Evolutionary conservation across 2,888 invertebrate species (phyloP), one percentile per base, ranked within the genome.

Genomic region (Phyllotreta cruciferae): DNA sequence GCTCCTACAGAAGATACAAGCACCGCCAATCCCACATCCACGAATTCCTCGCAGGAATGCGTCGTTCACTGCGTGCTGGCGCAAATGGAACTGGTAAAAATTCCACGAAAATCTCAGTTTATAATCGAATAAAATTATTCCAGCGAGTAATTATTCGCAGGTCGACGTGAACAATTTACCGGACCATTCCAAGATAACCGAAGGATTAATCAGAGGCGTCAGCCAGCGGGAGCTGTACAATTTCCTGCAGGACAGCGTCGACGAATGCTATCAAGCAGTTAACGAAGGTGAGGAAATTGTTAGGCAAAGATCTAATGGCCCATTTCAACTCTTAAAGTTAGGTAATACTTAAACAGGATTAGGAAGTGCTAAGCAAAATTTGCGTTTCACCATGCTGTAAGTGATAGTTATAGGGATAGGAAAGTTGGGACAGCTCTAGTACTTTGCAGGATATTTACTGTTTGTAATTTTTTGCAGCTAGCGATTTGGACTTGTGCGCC

Each of bases 41-140:
- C 60, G 0, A 62, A 65, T 11, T 36, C 58, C 9, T 38, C 64
- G 14, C 66, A 68, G 14, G 64, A 80, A 62, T 91, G 91, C 72
- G 83, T 87, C 1, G 78, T 88, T 14, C 88, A 90, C 66, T 92
- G 91, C 74, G 87, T 91, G 74, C 85, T 91, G 75, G 85, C 87
- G 63, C 86, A 88, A 76, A 77, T 90, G 66, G 86, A 88, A 73
- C 85, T 89, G 87, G 91, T 90, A 80, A 78, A 79, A 71, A 39
- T 24, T 47, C 47, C 1, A 24, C 47, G 39, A 53, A n/a, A 9
- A 9, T 36, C 45, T 8, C 0, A 2, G 3, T 9, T 34, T 3
- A 7, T n/a, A 8, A 10, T 41, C 5, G 7, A 53, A 42, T n/a
- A n/a, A n/a, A n/a, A n/a, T n/a, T n/a, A n/a, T n/a, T n/a, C n/a